Evolutionary conservation across 2,797 vertebrate genomes (phyloP).

Genomic region (Martes flavigula): DNA sequence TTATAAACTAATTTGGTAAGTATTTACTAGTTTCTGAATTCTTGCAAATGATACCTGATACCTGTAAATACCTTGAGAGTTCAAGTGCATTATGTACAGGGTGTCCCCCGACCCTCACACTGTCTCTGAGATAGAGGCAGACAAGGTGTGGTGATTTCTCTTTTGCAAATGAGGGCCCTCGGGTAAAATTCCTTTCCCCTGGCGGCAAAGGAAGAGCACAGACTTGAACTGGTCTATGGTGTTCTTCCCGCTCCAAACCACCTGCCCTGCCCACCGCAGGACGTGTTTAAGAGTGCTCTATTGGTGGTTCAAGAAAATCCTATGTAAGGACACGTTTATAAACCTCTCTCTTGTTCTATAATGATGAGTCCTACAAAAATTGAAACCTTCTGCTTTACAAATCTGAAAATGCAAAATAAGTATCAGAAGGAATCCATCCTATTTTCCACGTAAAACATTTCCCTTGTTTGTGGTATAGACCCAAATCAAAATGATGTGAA

Average conservation of each 20-base stretch:
- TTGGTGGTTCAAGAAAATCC: slow-evolving; percentile 63
- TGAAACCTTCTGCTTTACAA: not conserved
- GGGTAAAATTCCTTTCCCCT: not conserved
- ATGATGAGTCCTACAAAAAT: not conserved
- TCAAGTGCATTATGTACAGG: not conserved
- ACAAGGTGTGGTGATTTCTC: not conserved
- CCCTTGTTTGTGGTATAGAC: not conserved
- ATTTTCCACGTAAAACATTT: not conserved
- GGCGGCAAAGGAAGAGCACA: not conserved
- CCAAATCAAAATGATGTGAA: not conserved
- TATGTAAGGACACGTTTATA: slow-evolving; percentile 62
- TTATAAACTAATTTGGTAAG: not conserved
- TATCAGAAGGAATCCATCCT: not conserved
- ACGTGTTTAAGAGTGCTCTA: slow-evolving; percentile 57
- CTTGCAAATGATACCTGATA: not conserved
- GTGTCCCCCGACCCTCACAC: not conserved
- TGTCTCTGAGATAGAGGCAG: not conserved
- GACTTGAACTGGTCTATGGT: not conserved
- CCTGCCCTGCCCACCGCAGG: not conserved
- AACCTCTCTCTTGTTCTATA: slow-evolving; percentile 53
- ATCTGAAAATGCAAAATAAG: not conserved
- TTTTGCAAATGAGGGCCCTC: slow-evolving; percentile 14
- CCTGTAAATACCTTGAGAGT: not conserved
- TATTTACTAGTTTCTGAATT: slow-evolving; percentile 12
- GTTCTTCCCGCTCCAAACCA: not conserved